Evolutionary conservation across 2,113 vertebrate genomes (phyloP), one percentile per base, ranked within the genome.

Genomic region (Nannospalax galili): DNA sequence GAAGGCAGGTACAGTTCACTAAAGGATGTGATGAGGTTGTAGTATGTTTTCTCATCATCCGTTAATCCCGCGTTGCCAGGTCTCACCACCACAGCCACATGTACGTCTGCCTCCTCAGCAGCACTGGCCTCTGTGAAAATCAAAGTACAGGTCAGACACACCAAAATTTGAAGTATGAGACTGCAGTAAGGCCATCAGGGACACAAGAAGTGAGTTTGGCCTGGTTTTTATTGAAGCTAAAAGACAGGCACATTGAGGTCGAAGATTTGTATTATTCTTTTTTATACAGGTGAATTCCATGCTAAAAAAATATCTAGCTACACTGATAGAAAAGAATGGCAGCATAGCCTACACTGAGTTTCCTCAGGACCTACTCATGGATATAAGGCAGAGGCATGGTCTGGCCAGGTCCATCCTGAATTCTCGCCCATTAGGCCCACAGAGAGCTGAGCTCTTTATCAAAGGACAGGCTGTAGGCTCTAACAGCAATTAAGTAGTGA

Each of bases 61-160:
- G 99, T 99, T 91, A 99, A 97, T 92, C 99, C 99, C n/a, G 99
- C 98, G 4, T 99, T 99, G 69, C 99, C 99, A 0, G 99, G 99
- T 85, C 99, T 97, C 91, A 99, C 98, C 92, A 99, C 99, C 96
- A 99, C 96, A 35, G 99, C 98, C 67, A 99, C 99, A 0, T 99
- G 99, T 92, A 99, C 90, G 0, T 99, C 99, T 0, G 99, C 99
- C 8, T 99, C 99, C 95, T 99, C 99, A 0, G 99, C 99, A 0
- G 99, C 99, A 14, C 98, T 99, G 14, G 99, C 99, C 98, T 99
- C 99, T 99, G 98, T 32, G 79, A 92, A 88, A 94, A 94, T 40
- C 64, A 97, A 28, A 95, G 37, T 0, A 4, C 1, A 2, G 14
- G 30, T 93, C 52, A 86, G 91, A 94, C 65, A 67, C 1, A 3